Base-by-base conservation (phyloP, 2,797 vertebrate genomes). In the Propithecus deckenii region DNA sequence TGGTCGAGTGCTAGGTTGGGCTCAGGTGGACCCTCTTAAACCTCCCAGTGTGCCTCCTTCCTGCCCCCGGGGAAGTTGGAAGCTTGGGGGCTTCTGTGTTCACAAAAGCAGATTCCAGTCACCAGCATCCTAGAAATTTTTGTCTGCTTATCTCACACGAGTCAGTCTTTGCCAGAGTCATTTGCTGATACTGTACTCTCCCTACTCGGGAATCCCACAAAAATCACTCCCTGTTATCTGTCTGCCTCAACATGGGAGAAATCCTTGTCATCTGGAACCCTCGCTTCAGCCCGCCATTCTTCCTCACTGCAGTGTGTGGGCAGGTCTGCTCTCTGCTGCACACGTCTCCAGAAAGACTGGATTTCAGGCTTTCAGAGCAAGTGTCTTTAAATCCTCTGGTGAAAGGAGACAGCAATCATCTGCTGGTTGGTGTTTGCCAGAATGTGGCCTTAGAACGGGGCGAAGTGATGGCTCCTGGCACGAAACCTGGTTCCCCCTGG, bases 401-500 rank as follows among this genome's bases (percentile, higher is more conserved):
- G 78, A 92, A 84, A 91, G 41, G 91, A 94, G 81, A 89, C 81
- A 83, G n/a, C 75, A 81, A 0, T 95, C 91, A 55, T 79, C 74
- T 89, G 87, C 85, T 14, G 79, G 72, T 48, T 86, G 80, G 32
- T 76, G 80, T 86, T 94, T 95, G 96, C 95, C 97, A 93, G 88
- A 95, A 95, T 61, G 81, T 76, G 63, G 50, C 92, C 90, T 96
- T 57, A 52, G 72, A 65, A 80, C 3, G 2, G 81, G 59, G 90
- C 74, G 87, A 69, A 95, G 69, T 87, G 85, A 92, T 74, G 80
- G 84, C 81, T 97, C 78, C 93, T 96, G 87, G 96, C 86, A 80
- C 43, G 55, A 94, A 90, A 91, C 23, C 61, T 63, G 75, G 78
- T 72, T 86, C 89, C 92, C 78, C 85, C 69, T 57, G 59, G 95